Evolutionary conservation across 1,140 invertebrate species (phyloP), one percentile per base, ranked within the genome.

Genomic region (Atta texana): DNA sequence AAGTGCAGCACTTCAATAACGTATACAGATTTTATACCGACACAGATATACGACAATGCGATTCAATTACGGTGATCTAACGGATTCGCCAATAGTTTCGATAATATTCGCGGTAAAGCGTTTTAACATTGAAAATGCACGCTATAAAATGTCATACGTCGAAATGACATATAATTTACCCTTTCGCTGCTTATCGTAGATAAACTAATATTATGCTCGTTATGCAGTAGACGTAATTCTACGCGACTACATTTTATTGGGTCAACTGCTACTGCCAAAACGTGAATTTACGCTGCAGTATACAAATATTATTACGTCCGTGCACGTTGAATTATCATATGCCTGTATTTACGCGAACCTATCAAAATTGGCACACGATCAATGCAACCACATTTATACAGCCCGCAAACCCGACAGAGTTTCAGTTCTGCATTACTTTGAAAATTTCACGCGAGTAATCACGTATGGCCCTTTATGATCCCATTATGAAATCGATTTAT

Each of bases 261-360:
- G 55, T 75, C 80, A 75, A 74, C 39, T 84, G 80, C 39, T 75
- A 81, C 44, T 57, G 66, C 69, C 55, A 74, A 69, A 74, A 75
- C 55, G 55, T 31, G 69, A 84, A 84, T 84, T 84, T 84, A 75
- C 55, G 55, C 39, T 51, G 24, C 55, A 61, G 24, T 31, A 51
- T 74, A 75, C 69, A 84, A 74, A 84, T 75, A 75, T 84, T 84
- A 84, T 75, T 84, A 84, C 69, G 55, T 75, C 57, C 57, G 55
- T 14, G 68, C 68, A 55, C 80, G 51, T 84, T 75, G 39, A 84
- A 84, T 84, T 84, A 75, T 84, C 80, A 74, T 75, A 51, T 39
- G 55, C 49, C 21, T 75, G 39, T 61, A 75, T 84, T 84, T 84
- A 74, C 39, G 34, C 2, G 69, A 49, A 51, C 14, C 80, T 61